Evolutionary conservation across 2,113 vertebrate species (phyloP).

Genomic region (Tupaia tana): DNA sequence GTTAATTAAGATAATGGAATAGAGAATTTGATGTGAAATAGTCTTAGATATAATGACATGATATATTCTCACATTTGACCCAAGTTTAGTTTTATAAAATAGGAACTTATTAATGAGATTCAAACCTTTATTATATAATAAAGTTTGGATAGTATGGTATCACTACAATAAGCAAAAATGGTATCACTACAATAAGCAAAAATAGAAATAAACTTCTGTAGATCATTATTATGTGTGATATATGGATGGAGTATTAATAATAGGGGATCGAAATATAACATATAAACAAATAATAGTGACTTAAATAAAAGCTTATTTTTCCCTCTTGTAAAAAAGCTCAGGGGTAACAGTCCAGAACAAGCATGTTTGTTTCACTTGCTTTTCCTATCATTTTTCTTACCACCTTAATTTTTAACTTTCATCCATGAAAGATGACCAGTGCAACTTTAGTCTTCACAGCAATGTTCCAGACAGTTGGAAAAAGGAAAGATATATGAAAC

Average conservation of each 20-base stretch:
- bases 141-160: not conserved
- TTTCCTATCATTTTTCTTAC: not conserved
- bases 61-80: slow-evolving; percentile 16
- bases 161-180: not conserved
- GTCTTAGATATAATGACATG: slow-evolving; percentile 1
- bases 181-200: not conserved
- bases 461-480: not conserved
- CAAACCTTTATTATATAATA: slow-evolving; percentile 12
- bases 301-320: not conserved
- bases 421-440: not conserved
- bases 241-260: not conserved
- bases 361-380: not conserved
- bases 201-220: not conserved
- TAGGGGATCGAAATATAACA: not conserved
- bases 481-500: not conserved
- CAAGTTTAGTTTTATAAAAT: slow-evolving; percentile 27
- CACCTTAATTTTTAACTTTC: not conserved
- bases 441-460: not conserved
- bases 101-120: not conserved
- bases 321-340: not conserved
- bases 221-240: not conserved
- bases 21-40: slow-evolving; percentile 33
- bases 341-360: not conserved
- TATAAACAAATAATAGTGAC: not conserved
- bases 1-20: slow-evolving; percentile 67